Percentiles rank a stretch among this genome's conserved stretches.
Evolutionary conservation across 23 tunicate species (phyloP).

Genomic region (Styela clava): DNA sequence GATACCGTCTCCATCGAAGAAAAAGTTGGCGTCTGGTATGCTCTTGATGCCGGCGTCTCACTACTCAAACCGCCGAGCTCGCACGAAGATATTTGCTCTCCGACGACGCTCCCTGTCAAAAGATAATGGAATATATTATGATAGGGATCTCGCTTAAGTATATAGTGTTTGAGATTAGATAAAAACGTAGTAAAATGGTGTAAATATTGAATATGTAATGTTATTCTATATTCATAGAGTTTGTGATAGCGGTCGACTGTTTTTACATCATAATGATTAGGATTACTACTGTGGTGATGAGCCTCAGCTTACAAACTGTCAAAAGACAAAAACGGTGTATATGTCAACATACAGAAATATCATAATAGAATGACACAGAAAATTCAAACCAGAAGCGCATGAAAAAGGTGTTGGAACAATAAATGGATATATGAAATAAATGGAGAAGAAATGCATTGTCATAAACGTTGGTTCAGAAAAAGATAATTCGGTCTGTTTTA

Average conservation of each 20-base stretch:
- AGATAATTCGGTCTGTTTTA: too few relatives aligned
- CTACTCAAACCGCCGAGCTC: background rate
- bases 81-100: constrained; percentile 12
- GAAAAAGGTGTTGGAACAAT: too few relatives aligned
- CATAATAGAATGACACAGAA: too few relatives aligned
- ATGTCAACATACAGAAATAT: too few relatives aligned
- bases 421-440: too few relatives aligned
- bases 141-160: background rate
- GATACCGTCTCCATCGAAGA: constrained; percentile 22
- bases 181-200: background rate
- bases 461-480: too few relatives aligned
- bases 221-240: background rate
- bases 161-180: background rate
- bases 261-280: background rate
- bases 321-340: too few relatives aligned
- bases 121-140: constrained; percentile 11
- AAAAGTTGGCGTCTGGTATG: constrained; percentile 4
- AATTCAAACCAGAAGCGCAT: too few relatives aligned
- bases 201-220: background rate
- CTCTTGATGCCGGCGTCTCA: background rate
- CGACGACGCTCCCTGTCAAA: constrained; percentile 3
- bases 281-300: too few relatives aligned
- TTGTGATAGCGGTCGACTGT: background rate
- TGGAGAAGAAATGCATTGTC: too few relatives aligned
- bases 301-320: too few relatives aligned